Conservation (phyloP, 2,888 invertebrate genomes). For the Allophyes oxyacanthae region DNA sequence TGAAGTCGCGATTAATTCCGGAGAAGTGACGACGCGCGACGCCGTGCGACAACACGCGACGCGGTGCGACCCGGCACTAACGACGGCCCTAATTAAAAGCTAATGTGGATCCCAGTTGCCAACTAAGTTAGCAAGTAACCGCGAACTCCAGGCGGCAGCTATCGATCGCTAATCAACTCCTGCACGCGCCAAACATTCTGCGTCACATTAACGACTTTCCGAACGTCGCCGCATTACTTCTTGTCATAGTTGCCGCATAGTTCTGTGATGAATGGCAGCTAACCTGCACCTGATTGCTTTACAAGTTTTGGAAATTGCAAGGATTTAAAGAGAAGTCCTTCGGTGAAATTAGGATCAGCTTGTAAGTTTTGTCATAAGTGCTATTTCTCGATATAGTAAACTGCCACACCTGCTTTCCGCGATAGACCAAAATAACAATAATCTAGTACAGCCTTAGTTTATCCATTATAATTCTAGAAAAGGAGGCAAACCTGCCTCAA, state of each 20-base stretch:
- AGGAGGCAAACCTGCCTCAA: too few relatives aligned
- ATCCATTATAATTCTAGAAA: too few relatives aligned
- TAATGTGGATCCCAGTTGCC: slow-evolving; percentile 39
- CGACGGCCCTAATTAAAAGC: slow-evolving; percentile 54
- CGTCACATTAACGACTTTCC: slow-evolving; percentile 41
- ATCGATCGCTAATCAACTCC: slow-evolving; percentile 46
- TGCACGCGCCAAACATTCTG: slow-evolving; percentile 35
- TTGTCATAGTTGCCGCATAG: slow-evolving; percentile 38
- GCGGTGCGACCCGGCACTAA: slow-evolving; percentile 22
- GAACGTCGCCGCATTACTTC: slow-evolving; percentile 19
- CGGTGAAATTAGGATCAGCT: background rate
- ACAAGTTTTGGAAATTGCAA: slow-evolving; percentile 4
- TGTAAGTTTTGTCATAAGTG: too few relatives aligned
- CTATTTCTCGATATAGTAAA: too few relatives aligned
- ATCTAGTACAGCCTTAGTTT: too few relatives aligned
- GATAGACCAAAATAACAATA: too few relatives aligned
- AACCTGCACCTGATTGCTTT: slow-evolving; percentile 26
- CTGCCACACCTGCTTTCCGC: too few relatives aligned
- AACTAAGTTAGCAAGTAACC: slow-evolving; percentile 35
- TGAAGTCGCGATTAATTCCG: background rate
- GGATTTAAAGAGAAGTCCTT: background rate
- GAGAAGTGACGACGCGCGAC: slow-evolving; percentile 9
- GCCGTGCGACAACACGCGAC: too few relatives aligned
- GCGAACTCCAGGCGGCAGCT: slow-evolving; percentile 16
- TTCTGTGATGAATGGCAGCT: slow-evolving; percentile 30